phyloP scores from a whole-genome alignment of 2,888 invertebrate genomes.

The Nipponacmea schrenckii region DNA sequence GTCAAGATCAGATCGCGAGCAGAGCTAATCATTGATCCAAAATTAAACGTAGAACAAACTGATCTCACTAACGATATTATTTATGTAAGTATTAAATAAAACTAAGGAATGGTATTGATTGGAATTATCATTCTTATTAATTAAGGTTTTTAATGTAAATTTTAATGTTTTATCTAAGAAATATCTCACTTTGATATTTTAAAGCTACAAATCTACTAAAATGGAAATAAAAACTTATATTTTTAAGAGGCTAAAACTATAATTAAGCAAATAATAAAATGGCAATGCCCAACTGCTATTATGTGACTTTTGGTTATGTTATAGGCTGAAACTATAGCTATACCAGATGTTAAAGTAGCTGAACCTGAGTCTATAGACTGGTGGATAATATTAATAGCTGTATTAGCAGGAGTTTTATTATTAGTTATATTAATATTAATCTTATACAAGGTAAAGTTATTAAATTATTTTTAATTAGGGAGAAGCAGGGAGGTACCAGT shows the following conservation, averaged over 20 bases:
- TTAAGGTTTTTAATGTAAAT: too few relatives aligned
- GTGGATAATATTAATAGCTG: conserved; percentile 86
- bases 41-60: conserved; percentile 57
- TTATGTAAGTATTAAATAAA: conserved; percentile 55
- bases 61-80: conserved; percentile 37
- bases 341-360: conserved; percentile 83
- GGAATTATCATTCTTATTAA: too few relatives aligned
- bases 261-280: too few relatives aligned
- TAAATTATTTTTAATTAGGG: too few relatives aligned
- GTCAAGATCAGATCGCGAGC: conserved; percentile 86
- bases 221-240: background rate
- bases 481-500: too few relatives aligned
- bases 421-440: conserved; percentile 82
- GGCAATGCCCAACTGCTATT: too few relatives aligned
- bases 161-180: too few relatives aligned
- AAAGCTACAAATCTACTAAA: background rate
- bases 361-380: conserved; percentile 80
- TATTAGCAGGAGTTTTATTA: conserved; percentile 84
- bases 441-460: conserved; percentile 83
- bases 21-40: conserved; percentile 71
- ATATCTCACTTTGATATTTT: background rate
- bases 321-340: conserved; percentile 85
- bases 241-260: too few relatives aligned
- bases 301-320: conserved; percentile 19
- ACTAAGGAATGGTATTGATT: too few relatives aligned